Evolutionary conservation across 53 echinoderm and acorn worm genomes (phyloP).

Genomic region (Henricia sp.): DNA sequence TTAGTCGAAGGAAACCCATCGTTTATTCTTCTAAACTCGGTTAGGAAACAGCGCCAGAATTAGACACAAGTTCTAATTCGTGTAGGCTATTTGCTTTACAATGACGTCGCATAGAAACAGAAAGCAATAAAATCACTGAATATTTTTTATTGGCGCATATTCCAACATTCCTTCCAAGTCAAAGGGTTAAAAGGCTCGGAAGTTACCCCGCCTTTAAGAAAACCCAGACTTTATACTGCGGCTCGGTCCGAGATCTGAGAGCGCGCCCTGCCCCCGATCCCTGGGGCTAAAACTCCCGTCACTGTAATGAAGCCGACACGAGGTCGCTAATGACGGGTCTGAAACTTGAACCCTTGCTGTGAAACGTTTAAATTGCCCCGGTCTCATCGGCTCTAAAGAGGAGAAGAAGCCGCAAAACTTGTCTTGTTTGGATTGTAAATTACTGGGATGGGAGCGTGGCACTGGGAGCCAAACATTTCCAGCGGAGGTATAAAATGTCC

Average conservation of each 20-base stretch:
- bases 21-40: no score
- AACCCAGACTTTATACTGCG: neutral
- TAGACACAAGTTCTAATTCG: no score
- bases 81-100: no score
- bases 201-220: constrained; percentile 2
- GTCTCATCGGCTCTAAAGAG: no score
- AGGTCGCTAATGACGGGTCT: constrained; percentile 27
- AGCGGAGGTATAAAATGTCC: no score
- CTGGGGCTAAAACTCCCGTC: neutral
- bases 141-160: neutral
- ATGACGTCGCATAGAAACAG: no score
- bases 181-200: constrained; percentile 50
- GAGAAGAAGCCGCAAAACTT: constrained; percentile 5
- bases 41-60: no score
- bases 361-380: constrained; percentile 22
- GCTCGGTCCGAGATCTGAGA: no score
- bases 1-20: no score
- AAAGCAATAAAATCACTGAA: no score
- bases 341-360: neutral
- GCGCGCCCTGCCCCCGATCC: neutral
- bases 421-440: neutral
- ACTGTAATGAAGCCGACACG: constrained; percentile 25
- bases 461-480: no score
- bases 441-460: neutral
- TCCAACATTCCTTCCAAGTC: constrained; percentile 34